Percentiles rank a stretch among this genome's conserved stretches.
Evolutionary conservation across 2,113 vertebrate species (phyloP).

Genomic region (Elgaria multicarinata): DNA sequence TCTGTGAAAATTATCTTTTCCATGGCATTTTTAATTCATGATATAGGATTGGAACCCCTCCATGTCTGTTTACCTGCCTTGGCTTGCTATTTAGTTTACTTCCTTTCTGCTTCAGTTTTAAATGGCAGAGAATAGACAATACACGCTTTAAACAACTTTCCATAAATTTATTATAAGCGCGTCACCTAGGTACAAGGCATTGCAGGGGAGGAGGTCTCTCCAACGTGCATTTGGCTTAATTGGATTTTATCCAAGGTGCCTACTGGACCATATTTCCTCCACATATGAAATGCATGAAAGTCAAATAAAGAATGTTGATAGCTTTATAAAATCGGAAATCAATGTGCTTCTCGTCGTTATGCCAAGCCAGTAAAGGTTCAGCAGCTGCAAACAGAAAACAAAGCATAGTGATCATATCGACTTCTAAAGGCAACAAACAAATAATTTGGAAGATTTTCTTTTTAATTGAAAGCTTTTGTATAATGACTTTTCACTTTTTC

Average conservation of each 20-base stretch:
- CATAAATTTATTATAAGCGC: constrained; percentile 60
- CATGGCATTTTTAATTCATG: not conserved
- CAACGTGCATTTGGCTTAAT: constrained; percentile 50
- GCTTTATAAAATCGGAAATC: constrained; percentile 27
- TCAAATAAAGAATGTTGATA: constrained; percentile 48
- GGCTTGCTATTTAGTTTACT: constrained; percentile 9
- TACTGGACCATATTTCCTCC: constrained; percentile 26
- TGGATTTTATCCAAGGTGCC: constrained; percentile 38
- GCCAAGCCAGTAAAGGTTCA: not conserved
- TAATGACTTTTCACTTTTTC: not conserved
- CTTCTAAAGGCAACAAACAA: not conserved
- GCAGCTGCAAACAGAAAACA: not conserved
- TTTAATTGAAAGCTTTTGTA: not conserved
- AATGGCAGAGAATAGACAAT: constrained; percentile 12
- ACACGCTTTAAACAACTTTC: constrained; percentile 36
- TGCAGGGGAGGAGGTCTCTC: constrained; percentile 34
- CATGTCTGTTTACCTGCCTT: not conserved
- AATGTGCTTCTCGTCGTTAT: not conserved
- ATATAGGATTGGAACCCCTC: not conserved
- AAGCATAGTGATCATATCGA: not conserved
- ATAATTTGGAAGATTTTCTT: not conserved
- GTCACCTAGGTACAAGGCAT: not conserved
- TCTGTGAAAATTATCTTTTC: not conserved
- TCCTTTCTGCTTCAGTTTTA: constrained; percentile 42
- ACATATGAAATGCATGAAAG: constrained; percentile 49